Evolutionary conservation across 2,113 vertebrate species (phyloP), one percentile per base, ranked within the genome.

Genomic region (Drymodes brunneopygia): DNA sequence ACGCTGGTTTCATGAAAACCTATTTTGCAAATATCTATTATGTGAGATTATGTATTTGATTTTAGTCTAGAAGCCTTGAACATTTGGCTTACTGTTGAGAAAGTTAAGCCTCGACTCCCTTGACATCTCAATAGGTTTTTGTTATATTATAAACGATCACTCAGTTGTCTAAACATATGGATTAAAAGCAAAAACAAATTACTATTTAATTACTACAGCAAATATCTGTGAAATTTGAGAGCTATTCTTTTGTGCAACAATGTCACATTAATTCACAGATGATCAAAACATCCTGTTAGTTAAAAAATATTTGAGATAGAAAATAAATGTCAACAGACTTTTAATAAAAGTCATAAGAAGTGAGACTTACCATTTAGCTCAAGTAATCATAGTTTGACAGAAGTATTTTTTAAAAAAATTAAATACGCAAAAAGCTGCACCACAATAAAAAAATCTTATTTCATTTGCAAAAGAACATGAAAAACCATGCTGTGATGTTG

Each of bases 121-220:
- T 77, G 84, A 94, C 70, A 84, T 48, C 50, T 90, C 84, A 75
- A 80, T n/a, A 92, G 42, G 27, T 79, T 88, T 93, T 87, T 95
- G 56, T 74, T 95, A n/a, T 84, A 74, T 71, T 60, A 94, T 79
- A 94, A 96, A 92, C 62, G 90, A 82, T 87, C 93, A 87, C 18
- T 95, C 91, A 94, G 66, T 79, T 94, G 90, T 95, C 89, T 94
- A 94, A 95, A 96, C 54, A 95, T 66, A 92, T 51, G 66, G 89
- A 94, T 95, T 95, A 85, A 87, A 94, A 95, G 71, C 82, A 95
- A 95, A 95, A 97, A 47, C 78, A 91, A 94, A 91, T 85, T 88
- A 60, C 44, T 89, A 33, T 91, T 96, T 96, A 96, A 96, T 85
- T 94, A 94, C 81, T 91, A 70, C 71, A 91, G 58, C 29, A 97